A percentile compares a stretch with the other conserved stretches of the same genome.
Conservation (phyloP, 2,797 vertebrate species). For the Typhlichthys eigenmanni region DNA sequence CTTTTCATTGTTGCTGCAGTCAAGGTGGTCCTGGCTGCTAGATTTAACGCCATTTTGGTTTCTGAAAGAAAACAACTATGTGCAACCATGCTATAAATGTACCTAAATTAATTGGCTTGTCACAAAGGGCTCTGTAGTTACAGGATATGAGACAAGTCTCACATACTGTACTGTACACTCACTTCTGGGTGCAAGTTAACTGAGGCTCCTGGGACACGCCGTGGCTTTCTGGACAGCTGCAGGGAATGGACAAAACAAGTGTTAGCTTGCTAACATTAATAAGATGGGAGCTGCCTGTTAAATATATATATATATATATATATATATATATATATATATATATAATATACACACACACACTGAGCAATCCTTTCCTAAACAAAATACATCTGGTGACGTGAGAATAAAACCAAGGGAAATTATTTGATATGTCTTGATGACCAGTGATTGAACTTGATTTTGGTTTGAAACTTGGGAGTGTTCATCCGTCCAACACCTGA, state of each 20-base stretch:
- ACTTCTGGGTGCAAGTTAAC: constrained; percentile 66
- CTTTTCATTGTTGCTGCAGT: constrained; percentile 75
- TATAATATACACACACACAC: no score
- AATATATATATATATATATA: no score
- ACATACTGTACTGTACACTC: constrained; percentile 61
- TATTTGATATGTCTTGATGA: no score
- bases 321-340: no score
- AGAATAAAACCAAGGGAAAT: no score
- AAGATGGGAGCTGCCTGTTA: no score
- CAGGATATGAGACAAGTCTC: constrained; percentile 9
- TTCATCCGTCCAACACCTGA: no score
- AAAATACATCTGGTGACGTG: no score
- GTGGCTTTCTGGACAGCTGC: constrained; percentile 67
- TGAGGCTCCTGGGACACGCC: constrained; percentile 56
- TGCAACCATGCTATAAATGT: not conserved
- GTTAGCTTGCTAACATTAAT: constrained; percentile 7
- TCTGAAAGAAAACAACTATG: constrained; percentile 57
- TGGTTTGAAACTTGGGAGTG: no score
- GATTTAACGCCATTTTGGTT: constrained; percentile 72
- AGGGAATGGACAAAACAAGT: constrained; percentile 43
- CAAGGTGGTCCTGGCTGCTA: constrained; percentile 81
- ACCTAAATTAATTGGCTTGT: not conserved
- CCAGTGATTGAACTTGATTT: no score
- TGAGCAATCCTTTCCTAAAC: no score
- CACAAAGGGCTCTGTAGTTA: not conserved